A percentile compares a stretch with the other conserved stretches of the same genome.
phyloP scores from a whole-genome alignment of 2,797 vertebrate species.

The Crocodylus rhombifer region DNA sequence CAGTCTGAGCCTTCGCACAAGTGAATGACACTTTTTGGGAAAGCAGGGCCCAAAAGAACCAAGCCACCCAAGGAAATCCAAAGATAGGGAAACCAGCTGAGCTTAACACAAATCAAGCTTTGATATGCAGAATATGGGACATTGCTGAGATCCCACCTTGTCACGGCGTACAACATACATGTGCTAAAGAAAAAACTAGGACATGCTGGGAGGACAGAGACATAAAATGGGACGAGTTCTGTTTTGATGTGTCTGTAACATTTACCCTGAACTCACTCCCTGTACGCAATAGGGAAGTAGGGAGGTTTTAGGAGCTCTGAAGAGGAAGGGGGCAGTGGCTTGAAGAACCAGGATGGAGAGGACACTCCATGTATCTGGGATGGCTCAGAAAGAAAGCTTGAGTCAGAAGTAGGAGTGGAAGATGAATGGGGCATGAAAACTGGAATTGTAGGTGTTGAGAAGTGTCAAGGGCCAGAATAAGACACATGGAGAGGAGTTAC shows the following conservation, averaged over 20 bases:
- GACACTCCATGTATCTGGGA: background rate
- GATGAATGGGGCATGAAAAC: background rate
- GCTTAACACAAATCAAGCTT: background rate
- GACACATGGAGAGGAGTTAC: background rate
- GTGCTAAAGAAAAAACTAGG: background rate
- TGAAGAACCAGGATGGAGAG: background rate
- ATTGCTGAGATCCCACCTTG: too few relatives aligned
- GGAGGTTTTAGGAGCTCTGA: background rate
- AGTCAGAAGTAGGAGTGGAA: background rate
- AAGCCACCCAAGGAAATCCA: background rate
- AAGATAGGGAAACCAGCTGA: background rate
- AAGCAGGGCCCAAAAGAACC: background rate
- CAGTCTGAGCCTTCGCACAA: background rate
- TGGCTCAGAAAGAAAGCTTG: background rate
- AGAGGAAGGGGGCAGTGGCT: background rate
- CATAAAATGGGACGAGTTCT: background rate
- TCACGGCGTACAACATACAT: background rate
- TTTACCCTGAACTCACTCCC: slow-evolving; percentile 1
- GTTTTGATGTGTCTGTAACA: background rate
- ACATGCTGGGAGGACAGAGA: background rate
- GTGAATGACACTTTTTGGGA: background rate
- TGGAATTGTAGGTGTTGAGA: background rate
- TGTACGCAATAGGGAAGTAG: background rate
- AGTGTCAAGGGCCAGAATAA: background rate
- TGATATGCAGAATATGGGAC: background rate